Percentiles rank a stretch among this genome's conserved stretches.
Conservation (phyloP, 2,888 invertebrate genomes). For the Synergus gifuensis region DNA sequence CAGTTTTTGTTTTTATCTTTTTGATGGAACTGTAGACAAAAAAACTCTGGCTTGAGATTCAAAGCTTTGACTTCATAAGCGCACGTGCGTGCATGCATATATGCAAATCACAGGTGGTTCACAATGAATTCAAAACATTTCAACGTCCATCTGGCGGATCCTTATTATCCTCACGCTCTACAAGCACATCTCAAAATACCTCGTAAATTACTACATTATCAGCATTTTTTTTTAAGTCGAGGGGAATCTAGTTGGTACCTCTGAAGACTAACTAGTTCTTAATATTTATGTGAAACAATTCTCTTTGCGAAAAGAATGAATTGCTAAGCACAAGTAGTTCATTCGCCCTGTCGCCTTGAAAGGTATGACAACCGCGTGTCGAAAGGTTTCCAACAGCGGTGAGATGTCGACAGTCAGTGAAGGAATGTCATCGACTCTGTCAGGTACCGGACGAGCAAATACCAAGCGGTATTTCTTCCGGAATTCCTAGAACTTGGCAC, state of each 20-base stretch:
- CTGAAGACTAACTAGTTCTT: background rate
- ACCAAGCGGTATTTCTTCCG: background rate
- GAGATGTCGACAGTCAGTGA: background rate
- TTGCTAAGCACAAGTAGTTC: background rate
- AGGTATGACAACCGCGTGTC: background rate
- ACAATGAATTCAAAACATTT: conserved; percentile 36
- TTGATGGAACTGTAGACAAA: conserved; percentile 44
- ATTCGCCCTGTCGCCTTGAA: background rate
- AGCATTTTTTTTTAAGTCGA: conserved; percentile 8
- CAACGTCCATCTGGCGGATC: conserved; percentile 54
- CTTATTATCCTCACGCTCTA: conserved; percentile 55
- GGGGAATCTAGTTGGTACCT: background rate
- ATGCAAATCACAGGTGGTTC: conserved; percentile 56
- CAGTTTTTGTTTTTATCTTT: background rate
- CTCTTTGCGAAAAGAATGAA: background rate
- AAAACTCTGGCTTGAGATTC: conserved; percentile 44
- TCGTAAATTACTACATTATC: conserved; percentile 35
- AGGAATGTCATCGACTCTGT: conserved; percentile 20
- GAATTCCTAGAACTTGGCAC: conserved; percentile 18
- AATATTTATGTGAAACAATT: no score
- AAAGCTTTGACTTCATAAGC: conserved; percentile 45
- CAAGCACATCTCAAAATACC: conserved; percentile 8
- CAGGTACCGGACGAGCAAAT: conserved; percentile 16
- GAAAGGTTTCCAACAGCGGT: background rate
- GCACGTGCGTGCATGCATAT: conserved; percentile 51